Percentiles rank a stretch among this genome's conserved stretches.
phyloP scores from a whole-genome alignment of 2,113 vertebrate genomes.

The Saguinus midas region DNA sequence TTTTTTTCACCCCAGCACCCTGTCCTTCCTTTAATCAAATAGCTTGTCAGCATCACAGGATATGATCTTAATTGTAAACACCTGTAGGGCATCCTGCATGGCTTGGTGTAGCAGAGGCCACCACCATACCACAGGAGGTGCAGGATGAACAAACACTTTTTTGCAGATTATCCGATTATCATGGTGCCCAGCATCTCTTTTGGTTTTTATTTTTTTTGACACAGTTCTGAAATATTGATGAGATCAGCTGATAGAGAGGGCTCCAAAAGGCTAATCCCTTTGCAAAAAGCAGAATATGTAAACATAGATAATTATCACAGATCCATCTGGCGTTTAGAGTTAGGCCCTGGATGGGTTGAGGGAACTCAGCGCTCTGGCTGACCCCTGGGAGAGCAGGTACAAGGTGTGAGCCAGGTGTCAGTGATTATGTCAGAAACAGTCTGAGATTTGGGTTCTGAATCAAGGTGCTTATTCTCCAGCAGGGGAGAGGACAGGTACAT shows the following conservation, averaged over 20 bases:
- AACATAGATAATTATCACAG: background rate
- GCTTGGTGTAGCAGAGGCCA: background rate
- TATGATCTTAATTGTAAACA: background rate
- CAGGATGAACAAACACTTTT: too few species aligned
- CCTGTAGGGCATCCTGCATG: accelerated
- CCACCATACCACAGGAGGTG: background rate
- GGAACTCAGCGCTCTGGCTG: background rate
- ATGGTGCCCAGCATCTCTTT: background rate
- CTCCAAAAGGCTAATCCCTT: background rate
- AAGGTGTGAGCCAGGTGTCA: accelerated
- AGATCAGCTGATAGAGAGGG: background rate
- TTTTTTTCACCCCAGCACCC: background rate
- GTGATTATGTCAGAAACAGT: background rate
- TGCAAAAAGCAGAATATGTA: background rate
- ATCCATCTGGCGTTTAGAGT: background rate
- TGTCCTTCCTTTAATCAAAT: background rate
- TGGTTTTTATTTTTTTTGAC: background rate
- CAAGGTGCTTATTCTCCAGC: background rate
- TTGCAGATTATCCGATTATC: background rate
- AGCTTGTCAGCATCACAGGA: background rate
- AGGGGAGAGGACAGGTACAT: too few species aligned
- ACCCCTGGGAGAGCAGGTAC: background rate
- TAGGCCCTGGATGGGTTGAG: background rate
- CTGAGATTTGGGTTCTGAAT: background rate
- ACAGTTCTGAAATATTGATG: background rate